Evolutionary conservation across 2,113 vertebrate species (phyloP).

Genomic region (cattle (Bos taurus)): DNA sequence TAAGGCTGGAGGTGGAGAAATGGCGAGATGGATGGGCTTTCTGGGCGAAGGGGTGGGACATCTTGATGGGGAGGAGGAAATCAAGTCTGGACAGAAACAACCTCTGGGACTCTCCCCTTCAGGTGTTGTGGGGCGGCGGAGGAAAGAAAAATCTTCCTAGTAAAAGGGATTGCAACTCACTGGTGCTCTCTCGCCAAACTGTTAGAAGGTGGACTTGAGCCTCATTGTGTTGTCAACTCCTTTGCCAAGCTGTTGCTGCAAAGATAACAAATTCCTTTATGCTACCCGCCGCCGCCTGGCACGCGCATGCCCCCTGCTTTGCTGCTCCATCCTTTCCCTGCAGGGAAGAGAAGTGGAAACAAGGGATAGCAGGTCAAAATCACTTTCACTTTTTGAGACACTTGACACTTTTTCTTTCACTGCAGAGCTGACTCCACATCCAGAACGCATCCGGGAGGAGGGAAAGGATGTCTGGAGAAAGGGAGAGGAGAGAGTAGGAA

Average conservation of each 20-base stretch:
- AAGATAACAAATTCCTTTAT: background rate
- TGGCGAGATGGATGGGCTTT: background rate
- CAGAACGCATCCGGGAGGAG: background rate
- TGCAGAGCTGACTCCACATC: background rate
- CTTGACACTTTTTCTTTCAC: background rate
- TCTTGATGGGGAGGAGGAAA: background rate
- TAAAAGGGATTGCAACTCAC: background rate
- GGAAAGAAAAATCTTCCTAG: background rate
- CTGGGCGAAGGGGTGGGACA: background rate
- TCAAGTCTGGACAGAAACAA: background rate
- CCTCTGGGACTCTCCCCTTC: background rate
- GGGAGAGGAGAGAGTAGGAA: background rate
- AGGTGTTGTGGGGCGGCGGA: fast-evolving
- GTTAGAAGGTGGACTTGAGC: background rate
- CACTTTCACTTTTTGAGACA: background rate
- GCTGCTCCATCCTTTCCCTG: background rate
- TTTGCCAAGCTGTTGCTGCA: background rate
- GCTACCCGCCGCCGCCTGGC: background rate
- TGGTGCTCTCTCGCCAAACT: background rate
- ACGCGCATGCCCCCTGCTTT: too few species aligned
- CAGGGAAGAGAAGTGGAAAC: background rate
- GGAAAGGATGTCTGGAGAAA: background rate
- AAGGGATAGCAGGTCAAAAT: background rate
- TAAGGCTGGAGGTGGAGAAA: background rate
- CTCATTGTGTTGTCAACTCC: background rate